A percentile compares a stretch with the other conserved stretches of the same genome.
Conservation (phyloP, 2,113 vertebrate species). For the Archocentrus centrarchus region DNA sequence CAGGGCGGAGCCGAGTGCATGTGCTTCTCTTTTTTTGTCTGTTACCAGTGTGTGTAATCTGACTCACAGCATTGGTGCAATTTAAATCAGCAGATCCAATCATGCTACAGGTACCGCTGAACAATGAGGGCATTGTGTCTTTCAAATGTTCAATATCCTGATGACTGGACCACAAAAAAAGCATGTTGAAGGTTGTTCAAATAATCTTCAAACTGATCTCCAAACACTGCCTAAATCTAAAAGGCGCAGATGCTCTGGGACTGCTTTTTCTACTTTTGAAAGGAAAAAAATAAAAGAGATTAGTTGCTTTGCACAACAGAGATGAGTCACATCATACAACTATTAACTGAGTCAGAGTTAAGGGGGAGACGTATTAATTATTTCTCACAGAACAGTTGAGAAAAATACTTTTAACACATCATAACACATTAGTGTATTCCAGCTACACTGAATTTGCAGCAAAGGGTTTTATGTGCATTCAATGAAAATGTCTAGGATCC, state of each 20-base stretch:
- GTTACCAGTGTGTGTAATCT: background rate
- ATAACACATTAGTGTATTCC: background rate
- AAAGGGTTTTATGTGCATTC: background rate
- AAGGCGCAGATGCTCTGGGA: background rate
- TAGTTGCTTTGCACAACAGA: background rate
- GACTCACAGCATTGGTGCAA: conserved; percentile 14
- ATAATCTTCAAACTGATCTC: conserved; percentile 3
- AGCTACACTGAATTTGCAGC: background rate
- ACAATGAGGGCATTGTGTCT: conserved; percentile 10
- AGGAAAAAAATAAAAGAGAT: conserved; percentile 15
- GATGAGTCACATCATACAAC: conserved; percentile 33
- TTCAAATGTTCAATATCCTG: conserved; percentile 20
- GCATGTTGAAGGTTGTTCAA: background rate
- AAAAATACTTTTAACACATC: background rate
- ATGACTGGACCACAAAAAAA: conserved; percentile 25
- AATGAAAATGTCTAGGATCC: background rate
- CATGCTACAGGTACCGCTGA: conserved; percentile 41
- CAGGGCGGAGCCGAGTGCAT: background rate
- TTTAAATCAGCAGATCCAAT: conserved; percentile 44
- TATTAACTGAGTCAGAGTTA: conserved; percentile 30
- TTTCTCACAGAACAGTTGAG: conserved; percentile 14
- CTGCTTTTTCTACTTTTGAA: conserved; percentile 1
- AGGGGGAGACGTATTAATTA: background rate
- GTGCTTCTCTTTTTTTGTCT: background rate
- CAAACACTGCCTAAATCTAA: background rate